phyloP scores from a whole-genome alignment of 2,888 invertebrate species.

The Danaus chrysippus region DNA sequence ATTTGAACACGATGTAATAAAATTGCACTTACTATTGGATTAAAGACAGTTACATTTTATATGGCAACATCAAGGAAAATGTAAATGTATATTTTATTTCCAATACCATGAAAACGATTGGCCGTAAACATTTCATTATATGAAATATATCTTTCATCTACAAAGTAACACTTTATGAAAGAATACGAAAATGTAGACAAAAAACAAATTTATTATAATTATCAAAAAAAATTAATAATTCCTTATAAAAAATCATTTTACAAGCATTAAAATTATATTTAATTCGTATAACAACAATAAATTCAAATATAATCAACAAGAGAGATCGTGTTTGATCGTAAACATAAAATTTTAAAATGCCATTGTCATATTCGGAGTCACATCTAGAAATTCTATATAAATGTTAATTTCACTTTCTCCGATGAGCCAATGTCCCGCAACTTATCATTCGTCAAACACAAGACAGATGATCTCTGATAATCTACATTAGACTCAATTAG shows the following conservation, averaged over 20 bases:
- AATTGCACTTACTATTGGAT: neutral
- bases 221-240: neutral
- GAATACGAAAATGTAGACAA: neutral
- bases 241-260: neutral
- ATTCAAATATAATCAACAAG: neutral
- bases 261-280: neutral
- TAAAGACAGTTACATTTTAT: slow-evolving; percentile 5
- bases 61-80: slow-evolving; percentile 3
- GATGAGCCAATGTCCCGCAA: slow-evolving; percentile 57
- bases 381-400: slow-evolving; percentile 36
- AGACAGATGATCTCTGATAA: slow-evolving; percentile 68
- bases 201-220: neutral
- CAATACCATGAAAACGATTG: slow-evolving; percentile 2
- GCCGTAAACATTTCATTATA: neutral
- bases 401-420: slow-evolving; percentile 65
- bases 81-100: neutral
- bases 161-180: neutral
- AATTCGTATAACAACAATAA: neutral
- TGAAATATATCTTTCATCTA: neutral
- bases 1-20: neutral
- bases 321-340: slow-evolving; percentile 2
- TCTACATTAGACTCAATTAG: slow-evolving; percentile 66
- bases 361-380: slow-evolving; percentile 18
- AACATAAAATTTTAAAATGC: neutral
- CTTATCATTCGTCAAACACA: slow-evolving; percentile 64